These are phyloP conservation scores for Zaprionus capensis DNA, from an alignment of 1,140 invertebrate species.

Conservation along the genomic window DNA sequence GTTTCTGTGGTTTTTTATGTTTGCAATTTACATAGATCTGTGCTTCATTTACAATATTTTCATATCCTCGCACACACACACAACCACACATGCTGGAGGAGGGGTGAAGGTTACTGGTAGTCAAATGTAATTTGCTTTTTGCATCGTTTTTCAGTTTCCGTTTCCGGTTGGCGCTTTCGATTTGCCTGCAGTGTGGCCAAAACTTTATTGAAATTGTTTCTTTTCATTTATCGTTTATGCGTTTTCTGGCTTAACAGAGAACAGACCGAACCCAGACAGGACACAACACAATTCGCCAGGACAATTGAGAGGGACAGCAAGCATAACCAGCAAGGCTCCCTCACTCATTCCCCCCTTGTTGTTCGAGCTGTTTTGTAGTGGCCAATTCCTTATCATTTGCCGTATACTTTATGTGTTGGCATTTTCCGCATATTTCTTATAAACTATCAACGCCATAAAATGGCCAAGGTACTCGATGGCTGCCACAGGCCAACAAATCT, in stretches of 20 bases:
- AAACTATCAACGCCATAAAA: constrained; percentile 56
- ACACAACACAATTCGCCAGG: constrained; percentile 10
- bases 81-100: constrained; percentile 3
- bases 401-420: constrained; percentile 34
- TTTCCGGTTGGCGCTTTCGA: constrained; percentile 57
- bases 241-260: constrained; percentile 59
- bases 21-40: constrained; percentile 72
- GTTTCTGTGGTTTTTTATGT: constrained; percentile 67
- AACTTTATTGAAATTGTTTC: constrained; percentile 80
- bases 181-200: constrained; percentile 47
- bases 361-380: constrained; percentile 21
- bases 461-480: constrained; percentile 20
- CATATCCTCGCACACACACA: constrained; percentile 29
- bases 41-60: constrained; percentile 78
- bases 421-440: constrained; percentile 51
- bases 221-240: constrained; percentile 75
- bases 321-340: background rate
- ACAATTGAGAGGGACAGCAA: constrained; percentile 1
- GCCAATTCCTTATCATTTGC: constrained; percentile 30
- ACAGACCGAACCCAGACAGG: constrained; percentile 16
- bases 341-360: background rate
- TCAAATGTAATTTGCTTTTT: constrained; percentile 76
- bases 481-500: constrained; percentile 33
- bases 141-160: constrained; percentile 72
- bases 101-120: constrained; percentile 28